Base-by-base conservation (phyloP, 2,113 vertebrate species). In the Macquaria australasica region DNA sequence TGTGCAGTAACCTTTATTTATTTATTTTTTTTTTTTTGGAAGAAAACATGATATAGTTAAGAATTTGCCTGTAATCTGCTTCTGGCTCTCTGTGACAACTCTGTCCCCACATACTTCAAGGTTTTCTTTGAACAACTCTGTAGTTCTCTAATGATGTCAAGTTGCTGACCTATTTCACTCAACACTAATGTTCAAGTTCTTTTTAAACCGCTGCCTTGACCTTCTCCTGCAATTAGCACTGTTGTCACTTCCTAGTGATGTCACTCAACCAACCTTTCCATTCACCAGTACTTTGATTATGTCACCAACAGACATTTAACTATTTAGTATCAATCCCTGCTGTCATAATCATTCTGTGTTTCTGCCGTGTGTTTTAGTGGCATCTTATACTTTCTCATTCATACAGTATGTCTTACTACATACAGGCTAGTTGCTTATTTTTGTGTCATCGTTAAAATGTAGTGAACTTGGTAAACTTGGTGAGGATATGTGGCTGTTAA, bases 401-500 rank as follows among this genome's bases (percentile, higher is more conserved):
- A 21, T 48, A 20, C 51, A 53, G 6, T 20, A 0, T 50, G 7
- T 63, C 21, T 31, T 21, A 6, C 14, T 16, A 28, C 23, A 39
- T 20, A 12, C 6, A 50, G n/a, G 12, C 45, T 55, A 50, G 51
- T 43, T 43, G 75, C 37, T 41, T 39, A 53, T 56, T 25, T 68
- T 48, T 67, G 9, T 39, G n/a, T 21, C 0, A 45, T 43, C 23
- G 11, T 82, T 18, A 50, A 31, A 60, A 43, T 41, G 21, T 7
- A 55, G 1, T 43, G 12, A 53, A 64, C 50, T 20, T 43, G 8
- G 48, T 63, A 10, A 80, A 55, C 51, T 68, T 51, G 59, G 18
- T 67, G 59, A 63, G 20, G 78, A 68, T 79, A 50, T 86, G 66
- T 88, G 81, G 18, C 66, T 89, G 55, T 87, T 81, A 87, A 91